phyloP scores from a whole-genome alignment of 1,140 invertebrate species.

The Drosophila novamexicana region DNA sequence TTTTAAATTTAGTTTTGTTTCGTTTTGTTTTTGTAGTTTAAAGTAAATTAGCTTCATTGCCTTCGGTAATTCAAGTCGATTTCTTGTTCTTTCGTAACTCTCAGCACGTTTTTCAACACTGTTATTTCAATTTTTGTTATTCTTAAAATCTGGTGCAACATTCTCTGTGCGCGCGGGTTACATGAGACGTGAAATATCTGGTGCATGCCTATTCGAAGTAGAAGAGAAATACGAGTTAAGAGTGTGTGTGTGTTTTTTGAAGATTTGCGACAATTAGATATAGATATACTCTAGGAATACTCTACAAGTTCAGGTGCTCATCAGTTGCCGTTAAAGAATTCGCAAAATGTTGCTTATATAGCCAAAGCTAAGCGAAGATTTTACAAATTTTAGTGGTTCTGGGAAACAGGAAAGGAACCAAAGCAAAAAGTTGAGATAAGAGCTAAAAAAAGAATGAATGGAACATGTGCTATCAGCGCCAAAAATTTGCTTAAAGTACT shows the following conservation, averaged over 20 bases:
- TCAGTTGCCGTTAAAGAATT: constrained; percentile 4
- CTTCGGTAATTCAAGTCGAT: constrained; percentile 37
- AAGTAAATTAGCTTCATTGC: constrained; percentile 54
- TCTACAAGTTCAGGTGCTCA: constrained; percentile 31
- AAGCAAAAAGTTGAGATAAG: constrained; percentile 1
- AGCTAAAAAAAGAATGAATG: constrained; percentile 1
- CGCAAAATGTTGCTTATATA: neutral
- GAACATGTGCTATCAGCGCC: neutral
- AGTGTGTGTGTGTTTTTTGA: neutral
- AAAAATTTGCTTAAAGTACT: constrained; percentile 3
- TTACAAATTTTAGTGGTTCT: neutral
- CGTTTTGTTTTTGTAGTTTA: constrained; percentile 23
- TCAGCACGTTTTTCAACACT: constrained; percentile 19
- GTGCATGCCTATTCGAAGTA: constrained; percentile 15
- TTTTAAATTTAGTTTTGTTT: constrained; percentile 23
- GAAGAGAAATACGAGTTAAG: constrained; percentile 11
- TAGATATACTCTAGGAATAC: constrained; percentile 11
- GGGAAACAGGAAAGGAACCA: neutral
- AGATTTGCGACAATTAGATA: constrained; percentile 5
- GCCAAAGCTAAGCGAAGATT: constrained; percentile 5
- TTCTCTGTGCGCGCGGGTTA: constrained; percentile 18
- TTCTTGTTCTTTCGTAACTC: constrained; percentile 8
- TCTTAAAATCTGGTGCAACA: constrained; percentile 36
- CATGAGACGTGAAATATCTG: constrained; percentile 8
- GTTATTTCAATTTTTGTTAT: neutral